Base-by-base conservation (phyloP, 2,888 invertebrate species). In the Agrochola lota region DNA sequence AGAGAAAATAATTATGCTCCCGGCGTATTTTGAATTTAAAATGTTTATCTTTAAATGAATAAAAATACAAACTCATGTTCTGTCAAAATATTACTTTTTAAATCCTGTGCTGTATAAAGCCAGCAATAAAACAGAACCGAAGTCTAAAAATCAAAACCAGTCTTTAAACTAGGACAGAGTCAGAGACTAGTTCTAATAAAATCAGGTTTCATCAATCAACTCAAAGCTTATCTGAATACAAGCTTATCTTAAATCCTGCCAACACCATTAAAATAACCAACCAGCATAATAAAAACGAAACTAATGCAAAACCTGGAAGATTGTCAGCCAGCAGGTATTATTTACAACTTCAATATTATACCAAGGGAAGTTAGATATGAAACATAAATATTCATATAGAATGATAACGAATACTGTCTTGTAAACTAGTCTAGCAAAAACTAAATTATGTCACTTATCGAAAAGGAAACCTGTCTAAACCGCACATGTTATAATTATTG, bases 311-410 rank as follows among this genome's bases (percentile, higher is more conserved):
- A 62, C 26, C 75, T 64, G 71, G 73, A 71, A n/a, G 15, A 67
- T 70, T 40, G 69, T n/a, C 55, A 64, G 52, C 30, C 52, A 69
- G 2, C 40, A 1, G n/a, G n/a, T 40, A 71, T 71, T 60, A 84
- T 74, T 78, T 84, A 81, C 67, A 57, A 74, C 69, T 71, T 85
- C 76, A 67, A 81, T 78, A 76, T 76, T 66, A 60, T 57, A 35
- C 40, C 26, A 67, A 77, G 85, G 66, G 71, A 84, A 85, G 75
- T 81, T 80, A 69, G 78, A 78, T 63, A 74, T 73, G 79, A 75
- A 85, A 70, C n/a, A 52, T 52, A 80, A 76, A 85, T 85, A 86
- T 86, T 86, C 84, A 86, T 85, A 59, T 17, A 23, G 62, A 81
- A 68, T 77, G 70, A 78, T 84, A 78, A 84, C 72, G 83, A 84